Evolutionary conservation across 1,140 invertebrate genomes (phyloP), one percentile per base, ranked within the genome.

Genomic region (Zaprionus gabonicus): DNA sequence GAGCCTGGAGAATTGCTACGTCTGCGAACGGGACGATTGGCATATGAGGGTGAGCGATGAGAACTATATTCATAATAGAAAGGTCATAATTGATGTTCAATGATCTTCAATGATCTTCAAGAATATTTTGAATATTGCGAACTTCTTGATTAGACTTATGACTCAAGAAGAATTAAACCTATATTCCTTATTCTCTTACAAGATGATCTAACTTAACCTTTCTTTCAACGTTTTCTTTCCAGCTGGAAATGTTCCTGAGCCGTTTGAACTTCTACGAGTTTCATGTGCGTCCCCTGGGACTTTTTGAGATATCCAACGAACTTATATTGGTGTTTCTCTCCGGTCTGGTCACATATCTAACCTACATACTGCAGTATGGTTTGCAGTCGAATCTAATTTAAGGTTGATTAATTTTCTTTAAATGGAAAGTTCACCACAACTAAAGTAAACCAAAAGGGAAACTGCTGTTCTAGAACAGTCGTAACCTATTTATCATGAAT

Each of bases 181-280:
- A 31, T 2, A 31, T 31, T 31, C 1, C 28, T 31, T 31, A 31
- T 31, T 7, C 9, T 34, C 31, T 1, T 34, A 34, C 9, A 34
- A 34, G 0, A 34, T 34, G 0, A 10, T 34, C 3, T 0, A 31
- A 36, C 12, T 36, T 36, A n/a, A 7, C n/a, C 6, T 0, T 31
- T 25, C 38, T 7, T 7, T n/a, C 1, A 15, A 13, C 20, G 0
- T n/a, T 1, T 59, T 17, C 0, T n/a, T 77, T 68, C 7, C 17
- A 88, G 85, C 69, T 88, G 85, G 85, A 90, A 46, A 81, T 82
- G 63, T 88, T 88, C 23, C 25, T 88, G n/a, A 59, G 67, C 25
- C 85, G 85, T 4, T 44, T 90, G 2, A 82, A 77, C 25, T 67
- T 80, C 1, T 75, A 67, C 2, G 85, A 88, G 46, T 85, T 88